Evolutionary conservation across 2,797 vertebrate species (phyloP).

Genomic region (Huso huso): DNA sequence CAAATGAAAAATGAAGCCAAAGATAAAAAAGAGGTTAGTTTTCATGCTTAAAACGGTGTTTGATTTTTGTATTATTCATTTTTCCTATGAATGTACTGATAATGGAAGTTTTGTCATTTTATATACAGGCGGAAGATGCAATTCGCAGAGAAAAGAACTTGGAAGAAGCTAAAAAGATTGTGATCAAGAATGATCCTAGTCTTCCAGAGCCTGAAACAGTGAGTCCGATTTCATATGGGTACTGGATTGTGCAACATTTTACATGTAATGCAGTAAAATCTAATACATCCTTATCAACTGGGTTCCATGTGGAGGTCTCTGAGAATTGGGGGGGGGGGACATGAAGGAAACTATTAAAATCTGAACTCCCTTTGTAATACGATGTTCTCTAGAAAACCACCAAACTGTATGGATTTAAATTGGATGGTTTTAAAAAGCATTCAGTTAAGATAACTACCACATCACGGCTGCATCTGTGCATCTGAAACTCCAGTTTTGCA

Average conservation of each 20-base stretch:
- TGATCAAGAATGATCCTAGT: slow-evolving; percentile 63
- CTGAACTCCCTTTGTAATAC: too few relatives aligned
- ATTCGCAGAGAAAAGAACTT: slow-evolving; percentile 89
- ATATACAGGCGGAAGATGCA: slow-evolving; percentile 73
- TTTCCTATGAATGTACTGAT: not conserved
- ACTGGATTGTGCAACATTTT: not conserved
- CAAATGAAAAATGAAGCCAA: slow-evolving; percentile 74
- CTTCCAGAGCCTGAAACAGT: slow-evolving; percentile 75
- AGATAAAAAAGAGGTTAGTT: slow-evolving; percentile 82
- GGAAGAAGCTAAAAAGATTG: slow-evolving; percentile 86
- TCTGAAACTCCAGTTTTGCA: too few relatives aligned
- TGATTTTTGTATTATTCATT: too few relatives aligned
- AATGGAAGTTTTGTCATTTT: not conserved
- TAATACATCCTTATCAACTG: not conserved
- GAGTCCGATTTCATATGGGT: slow-evolving; percentile 27
- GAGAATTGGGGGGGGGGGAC: too few relatives aligned
- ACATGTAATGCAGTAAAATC: not conserved
- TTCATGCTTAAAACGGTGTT: not conserved
- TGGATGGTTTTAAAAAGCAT: too few relatives aligned
- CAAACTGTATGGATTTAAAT: too few relatives aligned
- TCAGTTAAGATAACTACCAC: too few relatives aligned
- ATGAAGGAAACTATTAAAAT: too few relatives aligned
- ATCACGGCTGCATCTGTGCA: too few relatives aligned
- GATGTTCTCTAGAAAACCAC: too few relatives aligned
- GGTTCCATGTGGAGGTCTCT: not conserved